Evolutionary conservation across 2,797 vertebrate species (phyloP).

Genomic region (Malurus leucopterus): DNA sequence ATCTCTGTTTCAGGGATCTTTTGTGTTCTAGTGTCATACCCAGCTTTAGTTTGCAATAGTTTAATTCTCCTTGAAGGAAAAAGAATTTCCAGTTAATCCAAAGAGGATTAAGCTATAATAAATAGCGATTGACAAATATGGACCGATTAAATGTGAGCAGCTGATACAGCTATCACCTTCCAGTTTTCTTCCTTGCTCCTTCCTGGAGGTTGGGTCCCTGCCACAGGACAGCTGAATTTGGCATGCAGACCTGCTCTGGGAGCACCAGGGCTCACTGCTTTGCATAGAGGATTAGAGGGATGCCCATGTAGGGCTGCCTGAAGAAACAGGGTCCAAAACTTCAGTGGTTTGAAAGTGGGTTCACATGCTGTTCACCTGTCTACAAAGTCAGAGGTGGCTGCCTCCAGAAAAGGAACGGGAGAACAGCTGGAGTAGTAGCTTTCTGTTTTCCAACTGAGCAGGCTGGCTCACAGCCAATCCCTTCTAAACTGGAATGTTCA

Average conservation of each 20-base stretch:
- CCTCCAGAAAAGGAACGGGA: background rate
- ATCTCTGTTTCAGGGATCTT: background rate
- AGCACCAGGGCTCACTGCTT: background rate
- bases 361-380: background rate
- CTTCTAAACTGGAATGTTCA: background rate
- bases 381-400: background rate
- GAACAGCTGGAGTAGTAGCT: background rate
- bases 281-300: background rate
- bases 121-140: background rate
- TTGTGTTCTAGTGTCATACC: background rate
- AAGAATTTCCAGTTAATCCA: background rate
- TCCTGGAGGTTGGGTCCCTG: background rate
- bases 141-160: background rate
- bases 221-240: background rate
- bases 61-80: background rate
- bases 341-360: background rate
- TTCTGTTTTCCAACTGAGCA: background rate
- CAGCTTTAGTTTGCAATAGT: background rate
- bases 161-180: background rate
- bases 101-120: background rate
- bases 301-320: rapidly evolving
- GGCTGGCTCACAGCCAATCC: background rate
- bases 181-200: background rate
- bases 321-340: background rate
- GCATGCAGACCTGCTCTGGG: background rate